phyloP scores from a whole-genome alignment of 1,140 invertebrate species.

The Plutomurus gul region DNA sequence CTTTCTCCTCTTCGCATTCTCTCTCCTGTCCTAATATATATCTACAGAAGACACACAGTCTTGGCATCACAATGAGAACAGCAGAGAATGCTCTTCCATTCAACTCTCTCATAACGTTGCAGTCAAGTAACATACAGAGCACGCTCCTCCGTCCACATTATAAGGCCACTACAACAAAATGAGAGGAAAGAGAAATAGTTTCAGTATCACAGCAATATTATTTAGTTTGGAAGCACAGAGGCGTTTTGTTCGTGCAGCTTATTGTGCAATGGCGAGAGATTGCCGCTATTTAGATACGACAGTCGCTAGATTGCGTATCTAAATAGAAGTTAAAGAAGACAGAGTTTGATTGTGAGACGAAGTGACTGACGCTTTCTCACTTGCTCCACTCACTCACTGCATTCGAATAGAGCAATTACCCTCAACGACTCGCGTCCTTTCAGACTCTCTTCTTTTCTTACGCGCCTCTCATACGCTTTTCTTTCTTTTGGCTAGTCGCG shows the following conservation, averaged over 20 bases:
- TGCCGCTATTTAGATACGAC: no score
- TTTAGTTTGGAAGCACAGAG: no score
- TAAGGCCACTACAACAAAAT: no score
- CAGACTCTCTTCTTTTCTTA: background rate
- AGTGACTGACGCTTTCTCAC: slow-evolving; percentile 19
- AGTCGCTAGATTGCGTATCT: background rate
- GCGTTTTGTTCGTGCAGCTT: no score
- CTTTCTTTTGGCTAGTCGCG: no score
- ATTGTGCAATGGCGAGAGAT: no score
- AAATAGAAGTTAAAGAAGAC: slow-evolving; percentile 13
- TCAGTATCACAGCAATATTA: no score
- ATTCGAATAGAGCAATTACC: slow-evolving; percentile 27
- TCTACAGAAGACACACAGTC: background rate
- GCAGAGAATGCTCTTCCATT: background rate
- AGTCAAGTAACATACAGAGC: no score
- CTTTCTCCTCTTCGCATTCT: background rate
- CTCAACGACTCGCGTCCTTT: background rate
- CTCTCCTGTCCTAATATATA: background rate
- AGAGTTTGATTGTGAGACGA: slow-evolving; percentile 1
- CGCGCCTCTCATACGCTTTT: background rate
- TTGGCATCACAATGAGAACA: no score
- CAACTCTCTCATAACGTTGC: background rate
- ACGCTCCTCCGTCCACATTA: no score
- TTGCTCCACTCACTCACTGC: slow-evolving; percentile 15
- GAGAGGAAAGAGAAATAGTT: no score